Percentiles rank a stretch among this genome's conserved stretches.
phyloP scores from a whole-genome alignment of 1,140 invertebrate genomes.

The Heliconius congener region DNA sequence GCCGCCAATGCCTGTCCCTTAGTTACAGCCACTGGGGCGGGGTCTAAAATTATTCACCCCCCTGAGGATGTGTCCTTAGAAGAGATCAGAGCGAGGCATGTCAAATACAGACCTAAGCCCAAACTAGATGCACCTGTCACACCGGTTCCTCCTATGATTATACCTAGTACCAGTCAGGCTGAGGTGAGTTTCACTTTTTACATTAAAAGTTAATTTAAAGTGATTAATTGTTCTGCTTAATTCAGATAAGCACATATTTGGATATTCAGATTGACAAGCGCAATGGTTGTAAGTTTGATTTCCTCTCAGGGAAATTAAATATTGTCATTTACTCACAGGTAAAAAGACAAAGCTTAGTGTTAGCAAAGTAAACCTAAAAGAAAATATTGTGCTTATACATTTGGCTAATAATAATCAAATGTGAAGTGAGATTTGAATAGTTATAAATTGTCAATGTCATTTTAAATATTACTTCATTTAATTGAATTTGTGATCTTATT shows the following conservation, averaged over 20 bases:
- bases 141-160: constrained; percentile 56
- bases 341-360: no score
- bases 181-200: constrained; percentile 71
- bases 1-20: constrained; percentile 86
- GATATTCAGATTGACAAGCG: no score
- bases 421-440: no score
- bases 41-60: constrained; percentile 96
- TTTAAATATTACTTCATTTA: no score
- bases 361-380: no score
- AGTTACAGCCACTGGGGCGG: constrained; percentile 90
- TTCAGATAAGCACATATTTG: background rate
- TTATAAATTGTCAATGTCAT: no score
- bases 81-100: constrained; percentile 89
- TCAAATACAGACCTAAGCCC: constrained; percentile 86
- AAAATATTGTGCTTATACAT: no score
- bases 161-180: constrained; percentile 79
- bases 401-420: no score
- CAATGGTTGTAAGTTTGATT: no score
- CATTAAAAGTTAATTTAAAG: background rate
- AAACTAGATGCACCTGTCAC: constrained; percentile 53
- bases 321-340: no score
- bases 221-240: background rate
- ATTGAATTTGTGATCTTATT: no score
- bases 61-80: constrained; percentile 96
- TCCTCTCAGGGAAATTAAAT: no score